Percentiles rank a stretch among this genome's conserved stretches.
Conservation (phyloP, 2,888 invertebrate species). For the Epinotia brunnichana region DNA sequence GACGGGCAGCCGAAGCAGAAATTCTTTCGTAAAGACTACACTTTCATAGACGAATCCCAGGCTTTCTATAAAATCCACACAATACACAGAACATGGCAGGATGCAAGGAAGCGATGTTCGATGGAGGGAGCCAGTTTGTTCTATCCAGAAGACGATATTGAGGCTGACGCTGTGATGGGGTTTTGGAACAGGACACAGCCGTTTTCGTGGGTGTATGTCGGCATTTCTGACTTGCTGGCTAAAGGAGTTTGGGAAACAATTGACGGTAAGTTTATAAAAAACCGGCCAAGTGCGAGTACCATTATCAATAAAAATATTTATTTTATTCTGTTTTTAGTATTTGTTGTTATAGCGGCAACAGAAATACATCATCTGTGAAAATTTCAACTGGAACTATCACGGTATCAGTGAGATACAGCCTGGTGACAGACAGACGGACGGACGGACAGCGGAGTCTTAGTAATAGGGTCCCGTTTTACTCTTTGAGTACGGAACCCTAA, state of each 20-base stretch:
- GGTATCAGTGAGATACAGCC: too few species aligned
- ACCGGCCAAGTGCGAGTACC: too few species aligned
- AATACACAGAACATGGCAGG: conserved; percentile 45
- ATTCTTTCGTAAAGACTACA: conserved; percentile 50
- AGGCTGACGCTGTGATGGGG: conserved; percentile 43
- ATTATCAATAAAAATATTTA: too few species aligned
- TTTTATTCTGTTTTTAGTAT: too few species aligned
- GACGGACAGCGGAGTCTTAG: too few species aligned
- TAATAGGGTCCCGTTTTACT: too few species aligned
- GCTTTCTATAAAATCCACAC: conserved; percentile 51
- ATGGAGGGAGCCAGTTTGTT: conserved; percentile 50
- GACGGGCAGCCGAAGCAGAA: conserved; percentile 53
- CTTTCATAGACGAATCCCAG: conserved; percentile 43
- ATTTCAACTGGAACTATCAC: too few species aligned
- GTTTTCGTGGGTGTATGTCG: conserved; percentile 56
- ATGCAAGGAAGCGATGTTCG: conserved; percentile 46
- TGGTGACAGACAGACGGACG: too few species aligned
- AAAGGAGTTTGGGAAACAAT: conserved; percentile 65
- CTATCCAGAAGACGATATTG: conserved; percentile 46
- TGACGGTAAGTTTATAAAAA: conserved; percentile 52
- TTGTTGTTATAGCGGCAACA: too few species aligned
- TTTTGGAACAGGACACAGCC: conserved; percentile 47
- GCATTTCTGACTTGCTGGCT: conserved; percentile 59
- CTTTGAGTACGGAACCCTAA: too few species aligned
- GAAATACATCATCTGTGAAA: too few species aligned